Conservation (phyloP, 2,888 invertebrate genomes). For the Mimumesa dahlbomi region DNA sequence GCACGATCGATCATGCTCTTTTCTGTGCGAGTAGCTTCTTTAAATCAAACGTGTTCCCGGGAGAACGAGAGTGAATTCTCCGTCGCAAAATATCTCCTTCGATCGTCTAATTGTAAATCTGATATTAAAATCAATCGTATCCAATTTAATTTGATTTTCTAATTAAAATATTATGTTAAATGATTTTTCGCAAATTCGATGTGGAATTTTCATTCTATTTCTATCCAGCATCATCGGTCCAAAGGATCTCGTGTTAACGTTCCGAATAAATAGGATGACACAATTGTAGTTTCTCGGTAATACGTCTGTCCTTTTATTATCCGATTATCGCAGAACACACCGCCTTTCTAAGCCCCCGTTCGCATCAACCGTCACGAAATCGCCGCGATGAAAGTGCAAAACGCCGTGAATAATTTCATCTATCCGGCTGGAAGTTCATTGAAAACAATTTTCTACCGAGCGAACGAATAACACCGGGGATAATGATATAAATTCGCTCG, state of each 20-base stretch:
- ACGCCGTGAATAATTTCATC: not conserved
- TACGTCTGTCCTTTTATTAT: constrained; percentile 27
- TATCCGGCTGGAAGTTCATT: not conserved
- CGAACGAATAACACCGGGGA: too few relatives aligned
- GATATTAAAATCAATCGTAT: too few relatives aligned
- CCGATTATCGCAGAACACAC: constrained; percentile 46
- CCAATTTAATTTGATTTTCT: too few relatives aligned
- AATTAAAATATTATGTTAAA: too few relatives aligned
- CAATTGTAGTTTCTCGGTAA: constrained; percentile 26
- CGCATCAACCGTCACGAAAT: constrained; percentile 1
- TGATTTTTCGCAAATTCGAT: too few relatives aligned
- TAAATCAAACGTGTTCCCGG: not conserved
- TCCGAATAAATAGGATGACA: constrained; percentile 26
- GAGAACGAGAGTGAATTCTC: too few relatives aligned
- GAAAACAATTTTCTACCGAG: too few relatives aligned
- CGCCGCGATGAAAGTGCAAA: constrained; percentile 17
- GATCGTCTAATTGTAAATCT: too few relatives aligned
- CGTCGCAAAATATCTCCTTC: too few relatives aligned
- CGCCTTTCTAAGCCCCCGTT: not conserved
- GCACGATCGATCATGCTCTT: not conserved
- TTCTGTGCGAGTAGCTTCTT: not conserved
- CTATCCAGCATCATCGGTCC: not conserved
- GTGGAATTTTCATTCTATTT: too few relatives aligned
- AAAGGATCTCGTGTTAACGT: constrained; percentile 9
- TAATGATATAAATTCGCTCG: too few relatives aligned